phyloP scores from a whole-genome alignment of 2,113 vertebrate genomes.

The Hystrix brachyura region DNA sequence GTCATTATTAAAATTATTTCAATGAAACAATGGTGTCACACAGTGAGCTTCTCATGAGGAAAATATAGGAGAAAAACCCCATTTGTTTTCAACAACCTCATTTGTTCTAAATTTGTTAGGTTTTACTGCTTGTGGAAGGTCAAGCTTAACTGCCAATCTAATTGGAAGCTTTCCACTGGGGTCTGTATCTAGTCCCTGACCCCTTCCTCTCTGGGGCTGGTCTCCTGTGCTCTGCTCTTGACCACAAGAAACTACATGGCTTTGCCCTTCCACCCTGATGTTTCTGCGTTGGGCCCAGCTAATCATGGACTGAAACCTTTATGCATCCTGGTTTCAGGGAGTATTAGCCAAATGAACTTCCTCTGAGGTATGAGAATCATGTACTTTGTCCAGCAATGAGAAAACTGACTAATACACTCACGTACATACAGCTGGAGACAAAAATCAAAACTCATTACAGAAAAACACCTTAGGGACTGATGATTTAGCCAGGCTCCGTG shows the following conservation, averaged over 20 bases:
- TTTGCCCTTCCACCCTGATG: neutral
- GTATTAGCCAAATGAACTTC: neutral
- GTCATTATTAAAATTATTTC: neutral
- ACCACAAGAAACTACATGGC: neutral
- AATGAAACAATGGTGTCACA: neutral
- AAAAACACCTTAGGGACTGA: neutral
- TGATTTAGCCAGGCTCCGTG: neutral
- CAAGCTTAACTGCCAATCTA: neutral
- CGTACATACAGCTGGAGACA: rapidly evolving
- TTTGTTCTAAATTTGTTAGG: neutral
- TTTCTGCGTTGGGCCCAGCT: neutral
- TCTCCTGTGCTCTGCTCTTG: neutral
- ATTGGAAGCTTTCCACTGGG: neutral
- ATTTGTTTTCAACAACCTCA: neutral
- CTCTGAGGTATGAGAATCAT: neutral
- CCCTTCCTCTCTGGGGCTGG: neutral
- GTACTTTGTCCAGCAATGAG: neutral
- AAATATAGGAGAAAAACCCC: neutral
- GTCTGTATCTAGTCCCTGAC: neutral
- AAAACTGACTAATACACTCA: neutral
- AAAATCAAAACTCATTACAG: neutral
- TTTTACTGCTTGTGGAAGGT: neutral
- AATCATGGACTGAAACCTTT: neutral
- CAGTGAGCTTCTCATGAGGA: neutral
- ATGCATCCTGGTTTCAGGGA: neutral